Base-by-base conservation (phyloP, 2,113 vertebrate species). In the Hippocampus abdominalis region DNA sequence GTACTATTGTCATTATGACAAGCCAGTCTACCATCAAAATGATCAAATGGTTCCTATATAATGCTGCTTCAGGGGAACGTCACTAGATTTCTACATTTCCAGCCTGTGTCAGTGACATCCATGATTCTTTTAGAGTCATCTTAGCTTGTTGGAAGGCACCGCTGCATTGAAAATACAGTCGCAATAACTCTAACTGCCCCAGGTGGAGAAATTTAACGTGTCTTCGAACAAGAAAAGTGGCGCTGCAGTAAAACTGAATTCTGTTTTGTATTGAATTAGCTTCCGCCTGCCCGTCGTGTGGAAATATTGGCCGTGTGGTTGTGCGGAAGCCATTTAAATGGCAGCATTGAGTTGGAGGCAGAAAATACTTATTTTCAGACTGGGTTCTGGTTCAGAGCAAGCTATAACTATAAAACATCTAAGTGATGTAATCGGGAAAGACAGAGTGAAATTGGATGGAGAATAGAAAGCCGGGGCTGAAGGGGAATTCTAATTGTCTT, bases 301-400 rank as follows among this genome's bases (percentile, higher is more conserved):
- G 56, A 76, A 78, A 74, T 67, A 72, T 75, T 66, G 76, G 46
- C 46, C 6, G 21, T 61, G n/a, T 69, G 63, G 76, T 73, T 69
- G 8, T 61, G 66, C 71, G 73, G 53, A 44, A 71, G 23, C 27
- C 39, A 32, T 69, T 64, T 56, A 69, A 66, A 71, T 59, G 61
- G 66, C 4, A 68, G 66, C 66, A 66, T 20, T 65, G 66, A 67
- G 42, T 68, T 68, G 49, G 51, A 48, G 59, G 12, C 42, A 39
- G 61, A 77, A 60, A 71, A 71, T 27, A 65, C 29, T 60, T 68
- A 70, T 68, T 66, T 66, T 62, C 62, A 56, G 54, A 75, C 61
- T 46, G 64, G 57, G 40, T 64, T 62, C 13, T 42, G 54, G 53
- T 39, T 53, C 62, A 39, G 51, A 64, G 25, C 21, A 16, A 60